phyloP scores from a whole-genome alignment of 1,140 invertebrate species.

The Aricia agestis region DNA sequence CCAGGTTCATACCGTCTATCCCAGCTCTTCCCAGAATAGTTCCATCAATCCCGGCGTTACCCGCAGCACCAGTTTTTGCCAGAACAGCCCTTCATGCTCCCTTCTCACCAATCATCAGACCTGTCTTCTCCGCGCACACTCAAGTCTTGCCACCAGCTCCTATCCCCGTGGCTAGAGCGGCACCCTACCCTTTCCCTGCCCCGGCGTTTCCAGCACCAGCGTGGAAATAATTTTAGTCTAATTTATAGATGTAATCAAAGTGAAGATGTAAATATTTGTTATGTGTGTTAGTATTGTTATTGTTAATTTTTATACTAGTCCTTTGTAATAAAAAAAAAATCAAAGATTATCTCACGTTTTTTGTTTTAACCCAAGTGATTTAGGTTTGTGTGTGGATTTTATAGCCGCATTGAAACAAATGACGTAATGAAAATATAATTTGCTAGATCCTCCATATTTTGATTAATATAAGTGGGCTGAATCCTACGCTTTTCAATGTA shows the following conservation, averaged over 20 bases:
- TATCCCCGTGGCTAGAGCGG: slow-evolving; percentile 28
- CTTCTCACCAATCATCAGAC: slow-evolving; percentile 38
- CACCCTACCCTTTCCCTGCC: slow-evolving; percentile 32
- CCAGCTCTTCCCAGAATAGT: slow-evolving; percentile 39
- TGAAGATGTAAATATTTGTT: slow-evolving; percentile 5
- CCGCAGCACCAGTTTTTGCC: too few relatives aligned
- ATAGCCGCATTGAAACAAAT: background rate
- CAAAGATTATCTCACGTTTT: background rate
- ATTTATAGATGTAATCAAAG: slow-evolving; percentile 21
- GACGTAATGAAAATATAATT: background rate
- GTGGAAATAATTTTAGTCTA: slow-evolving; percentile 57
- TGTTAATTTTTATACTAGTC: slow-evolving; percentile 15
- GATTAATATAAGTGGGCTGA: background rate
- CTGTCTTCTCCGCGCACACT: slow-evolving; percentile 30
- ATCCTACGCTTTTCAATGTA: background rate
- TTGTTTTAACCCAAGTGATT: background rate
- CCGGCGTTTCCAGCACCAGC: slow-evolving; percentile 44
- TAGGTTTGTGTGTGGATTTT: background rate
- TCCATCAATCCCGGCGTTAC: slow-evolving; percentile 22
- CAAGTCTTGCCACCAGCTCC: slow-evolving; percentile 34
- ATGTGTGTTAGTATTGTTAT: slow-evolving; percentile 16
- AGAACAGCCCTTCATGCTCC: slow-evolving; percentile 32
- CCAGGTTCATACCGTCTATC: slow-evolving; percentile 33
- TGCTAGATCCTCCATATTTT: background rate
- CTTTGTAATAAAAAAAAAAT: slow-evolving; percentile 21